Evolutionary conservation across 2,888 invertebrate species (phyloP), one percentile per base, ranked within the genome.

Genomic region (Ochropleura plecta): DNA sequence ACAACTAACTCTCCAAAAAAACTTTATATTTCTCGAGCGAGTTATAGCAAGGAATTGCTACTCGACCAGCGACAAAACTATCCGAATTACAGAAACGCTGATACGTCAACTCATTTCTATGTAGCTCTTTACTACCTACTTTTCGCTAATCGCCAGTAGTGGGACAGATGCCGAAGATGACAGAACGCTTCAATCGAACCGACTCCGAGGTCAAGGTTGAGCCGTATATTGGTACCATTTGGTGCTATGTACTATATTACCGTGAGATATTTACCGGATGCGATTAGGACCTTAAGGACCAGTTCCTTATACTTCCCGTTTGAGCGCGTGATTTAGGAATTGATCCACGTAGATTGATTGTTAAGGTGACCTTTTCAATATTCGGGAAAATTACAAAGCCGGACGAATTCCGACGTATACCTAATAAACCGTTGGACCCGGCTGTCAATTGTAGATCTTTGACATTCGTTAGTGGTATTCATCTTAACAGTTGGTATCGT

Each of bases 121-220:
- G 16, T 59, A 40, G 40, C 16, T 59, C 6, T 55, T 55, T 20
- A 18, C 40, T n/a, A 7, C 44, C 40, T n/a, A 7, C 44, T 3
- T n/a, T 0, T 62, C 44, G 44, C 62, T 42, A 1, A 62, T 62
- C 44, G 62, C n/a, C 3, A 4, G 1, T 14, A 20, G n/a, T 14
- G 14, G 14, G n/a, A 14, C n/a, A 44, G 8, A 62, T 20, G 42
- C 62, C 62, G 16, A 79, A 64, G 63, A 84, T 70, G 81, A 60
- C 66, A 67, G 76, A 83, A 70, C 64, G 69, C 51, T 80, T 84
- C 84, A 70, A 81, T 67, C 46, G 80, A 59, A 48, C 64, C 40
- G 71, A 67, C 63, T 9, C 42, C 42, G 82, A 60, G 84, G 84
- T 81, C 76, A 82, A 70, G 76, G 81, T 57, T 40, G 18, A 18